Evolutionary conservation across 1,140 invertebrate genomes (phyloP), one percentile per base, ranked within the genome.

Genomic region (Caenorhabditis remanei): DNA sequence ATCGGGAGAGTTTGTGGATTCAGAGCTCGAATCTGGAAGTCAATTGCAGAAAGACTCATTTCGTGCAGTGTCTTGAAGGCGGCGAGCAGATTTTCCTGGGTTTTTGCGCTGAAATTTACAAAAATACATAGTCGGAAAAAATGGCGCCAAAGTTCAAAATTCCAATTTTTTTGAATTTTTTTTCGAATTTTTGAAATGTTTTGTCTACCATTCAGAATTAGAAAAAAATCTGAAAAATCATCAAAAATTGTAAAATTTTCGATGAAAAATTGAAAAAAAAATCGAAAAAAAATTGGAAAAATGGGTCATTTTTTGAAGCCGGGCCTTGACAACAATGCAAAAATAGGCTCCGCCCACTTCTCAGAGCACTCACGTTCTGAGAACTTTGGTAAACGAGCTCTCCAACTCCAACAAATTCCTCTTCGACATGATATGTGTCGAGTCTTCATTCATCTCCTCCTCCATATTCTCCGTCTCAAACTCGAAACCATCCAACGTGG

Each of bases 11-110:
- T 71, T 8, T 63, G 21, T 41, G 46, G 32, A 32, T 71, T 71
- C 11, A 87, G 79, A 53, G 16, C 32, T 5, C 86, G 75, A 21
- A 99, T 95, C 94, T 99, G 97, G 87, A 96, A 95, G 93, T 99
- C 97, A 21, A 99, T 95, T 83, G 95, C 94, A 2, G 96, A 96
- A 0, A 97, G 96, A 8, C 96, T 95, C 90, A 97, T 93, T 41
- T 93, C 93, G 93, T 96, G 97, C n/a, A 99, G 92, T 91, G 95
- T 95, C 14, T 95, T 93, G 19, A 97, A 93, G 71, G 95, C 94
- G 56, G 93, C 84, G 0, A 92, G 65, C 79, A 88, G 84, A 16
- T 93, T 55, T 21, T 89, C 84, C 41, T 86, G 84, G 11, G 87
- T 88, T 50, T 58, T 71, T 58, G 88, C 90, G 19, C 85, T 87